phyloP scores from a whole-genome alignment of 2,797 vertebrate genomes.

The Hypotaenidia philippensis region DNA sequence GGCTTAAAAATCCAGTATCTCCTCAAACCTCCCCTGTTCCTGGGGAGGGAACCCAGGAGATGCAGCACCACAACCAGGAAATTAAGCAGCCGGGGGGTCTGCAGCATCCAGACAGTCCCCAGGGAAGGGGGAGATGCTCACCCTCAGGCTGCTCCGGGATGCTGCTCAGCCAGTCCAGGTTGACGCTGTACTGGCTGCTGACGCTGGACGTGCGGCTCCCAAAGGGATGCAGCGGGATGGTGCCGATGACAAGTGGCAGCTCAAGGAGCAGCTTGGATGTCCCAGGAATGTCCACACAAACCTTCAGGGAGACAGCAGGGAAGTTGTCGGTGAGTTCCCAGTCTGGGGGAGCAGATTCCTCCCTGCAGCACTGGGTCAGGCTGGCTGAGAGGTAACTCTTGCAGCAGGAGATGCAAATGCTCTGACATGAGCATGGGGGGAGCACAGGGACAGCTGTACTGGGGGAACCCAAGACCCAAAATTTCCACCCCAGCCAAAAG shows the following conservation, averaged over 20 bases:
- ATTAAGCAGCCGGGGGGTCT: no score
- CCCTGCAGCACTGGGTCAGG: neutral
- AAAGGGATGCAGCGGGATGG: constrained; percentile 92
- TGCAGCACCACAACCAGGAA: neutral
- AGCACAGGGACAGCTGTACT: neutral
- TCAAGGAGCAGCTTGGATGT: constrained; percentile 93
- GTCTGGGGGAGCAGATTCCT: neutral
- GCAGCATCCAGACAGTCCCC: neutral
- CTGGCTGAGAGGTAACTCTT: neutral
- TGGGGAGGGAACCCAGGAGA: neutral
- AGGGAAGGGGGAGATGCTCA: constrained; percentile 72
- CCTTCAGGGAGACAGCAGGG: constrained; percentile 73
- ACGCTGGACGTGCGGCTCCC: constrained; percentile 93
- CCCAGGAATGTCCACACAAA: constrained; percentile 94
- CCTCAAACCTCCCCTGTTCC: neutral
- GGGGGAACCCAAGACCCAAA: neutral
- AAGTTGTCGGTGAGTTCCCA: neutral
- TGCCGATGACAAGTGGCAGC: constrained; percentile 94
- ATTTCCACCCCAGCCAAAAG: neutral
- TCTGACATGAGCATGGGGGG: neutral
- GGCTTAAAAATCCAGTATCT: neutral
- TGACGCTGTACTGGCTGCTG: constrained; percentile 92
- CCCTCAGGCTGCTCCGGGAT: constrained; percentile 91
- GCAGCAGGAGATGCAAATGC: neutral
- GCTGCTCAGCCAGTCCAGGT: constrained; percentile 89